Conservation (phyloP, 2,888 invertebrate genomes). For the Parnassius glacialis region DNA sequence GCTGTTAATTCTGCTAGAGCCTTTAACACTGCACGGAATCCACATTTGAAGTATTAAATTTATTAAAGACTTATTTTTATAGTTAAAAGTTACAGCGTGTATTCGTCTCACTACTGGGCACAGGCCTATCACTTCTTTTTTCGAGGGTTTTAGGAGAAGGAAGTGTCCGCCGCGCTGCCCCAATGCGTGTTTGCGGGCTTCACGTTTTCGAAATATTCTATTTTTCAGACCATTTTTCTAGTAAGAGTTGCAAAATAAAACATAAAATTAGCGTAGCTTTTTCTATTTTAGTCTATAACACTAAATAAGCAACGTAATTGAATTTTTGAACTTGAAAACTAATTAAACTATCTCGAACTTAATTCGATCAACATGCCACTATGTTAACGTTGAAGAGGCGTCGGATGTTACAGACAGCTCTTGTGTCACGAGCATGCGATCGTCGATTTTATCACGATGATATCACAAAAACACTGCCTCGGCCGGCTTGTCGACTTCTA, state of each 20-base stretch:
- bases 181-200: too few species aligned
- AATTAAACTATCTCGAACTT: conserved; percentile 5
- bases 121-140: too few species aligned
- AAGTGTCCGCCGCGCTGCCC: too few species aligned
- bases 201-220: too few species aligned
- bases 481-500: conserved; percentile 26
- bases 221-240: too few species aligned
- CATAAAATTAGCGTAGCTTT: not conserved
- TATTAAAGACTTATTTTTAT: too few species aligned
- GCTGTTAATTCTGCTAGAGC: too few species aligned
- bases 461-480: conserved; percentile 46
- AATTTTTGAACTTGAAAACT: conserved; percentile 7
- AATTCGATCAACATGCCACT: conserved; percentile 1
- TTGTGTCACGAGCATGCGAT: conserved; percentile 55
- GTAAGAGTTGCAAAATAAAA: not conserved
- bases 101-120: too few species aligned
- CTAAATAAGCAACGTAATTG: not conserved
- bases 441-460: conserved; percentile 56
- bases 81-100: too few species aligned
- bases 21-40: too few species aligned
- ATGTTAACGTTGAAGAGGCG: conserved; percentile 30
- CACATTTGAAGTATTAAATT: too few species aligned
- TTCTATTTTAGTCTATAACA: not conserved
- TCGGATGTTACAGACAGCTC: conserved; percentile 44
- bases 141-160: too few species aligned